Percentiles rank a stretch among this genome's conserved stretches.
phyloP scores from a whole-genome alignment of 1,140 invertebrate genomes.

The Aphelenchoides besseyi region DNA sequence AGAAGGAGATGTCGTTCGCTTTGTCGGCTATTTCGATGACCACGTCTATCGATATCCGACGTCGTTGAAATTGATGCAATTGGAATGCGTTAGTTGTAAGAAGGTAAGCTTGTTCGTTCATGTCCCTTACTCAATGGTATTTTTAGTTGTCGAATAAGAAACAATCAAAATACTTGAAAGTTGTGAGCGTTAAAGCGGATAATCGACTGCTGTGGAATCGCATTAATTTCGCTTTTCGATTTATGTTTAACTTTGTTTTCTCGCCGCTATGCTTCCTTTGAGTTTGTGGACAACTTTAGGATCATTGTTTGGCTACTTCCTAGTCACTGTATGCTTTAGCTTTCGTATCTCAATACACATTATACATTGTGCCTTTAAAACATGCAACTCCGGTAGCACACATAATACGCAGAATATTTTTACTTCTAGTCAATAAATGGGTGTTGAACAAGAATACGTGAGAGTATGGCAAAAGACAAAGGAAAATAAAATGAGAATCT shows the following conservation, averaged over 20 bases:
- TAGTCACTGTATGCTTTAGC: neutral
- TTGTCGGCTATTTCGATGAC: conserved; percentile 54
- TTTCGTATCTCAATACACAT: neutral
- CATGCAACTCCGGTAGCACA: too few species aligned
- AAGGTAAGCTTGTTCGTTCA: conserved; percentile 28
- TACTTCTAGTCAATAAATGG: neutral
- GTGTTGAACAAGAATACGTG: neutral
- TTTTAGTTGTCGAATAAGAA: conserved; percentile 39
- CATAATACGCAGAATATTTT: neutral
- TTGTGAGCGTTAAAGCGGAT: conserved; percentile 49
- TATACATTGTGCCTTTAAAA: too few species aligned
- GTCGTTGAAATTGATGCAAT: conserved; percentile 48
- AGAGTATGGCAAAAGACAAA: neutral
- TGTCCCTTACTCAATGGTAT: neutral
- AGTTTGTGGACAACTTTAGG: neutral
- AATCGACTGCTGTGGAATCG: conserved; percentile 44
- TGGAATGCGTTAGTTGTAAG: conserved; percentile 55
- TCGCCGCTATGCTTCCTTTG: conserved; percentile 41
- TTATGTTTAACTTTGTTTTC: conserved; percentile 58
- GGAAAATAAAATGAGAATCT: neutral
- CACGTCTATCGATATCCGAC: conserved; percentile 57
- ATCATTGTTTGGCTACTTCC: neutral
- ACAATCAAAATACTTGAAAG: conserved; percentile 32
- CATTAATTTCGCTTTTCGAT: conserved; percentile 53
- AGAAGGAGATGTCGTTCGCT: conserved; percentile 56